A percentile compares a stretch with the other conserved stretches of the same genome.
phyloP scores from a whole-genome alignment of 2,797 vertebrate species.

The Eospalax fontanierii region DNA sequence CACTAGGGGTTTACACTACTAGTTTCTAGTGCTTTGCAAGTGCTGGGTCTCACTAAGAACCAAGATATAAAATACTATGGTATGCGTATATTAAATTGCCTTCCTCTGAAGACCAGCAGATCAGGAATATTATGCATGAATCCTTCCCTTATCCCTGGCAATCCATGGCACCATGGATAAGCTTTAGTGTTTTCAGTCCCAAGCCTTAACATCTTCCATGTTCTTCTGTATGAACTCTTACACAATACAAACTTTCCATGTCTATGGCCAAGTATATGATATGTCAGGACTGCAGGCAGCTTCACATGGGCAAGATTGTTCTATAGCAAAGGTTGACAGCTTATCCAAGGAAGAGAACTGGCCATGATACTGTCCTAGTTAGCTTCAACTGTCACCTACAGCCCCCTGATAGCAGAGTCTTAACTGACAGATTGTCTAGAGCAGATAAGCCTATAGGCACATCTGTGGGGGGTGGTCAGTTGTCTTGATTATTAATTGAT shows the following conservation, averaged over 20 bases:
- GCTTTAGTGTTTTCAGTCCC: not conserved
- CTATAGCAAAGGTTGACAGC: not conserved
- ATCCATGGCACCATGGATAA: not conserved
- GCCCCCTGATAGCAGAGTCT: not conserved
- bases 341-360: not conserved
- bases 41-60: not conserved
- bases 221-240: not conserved
- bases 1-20: not conserved
- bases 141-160: not conserved
- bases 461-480: not conserved
- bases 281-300: not conserved
- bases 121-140: not conserved
- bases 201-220: not conserved
- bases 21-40: conserved; percentile 28
- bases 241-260: not conserved
- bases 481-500: not conserved
- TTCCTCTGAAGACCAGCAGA: not conserved
- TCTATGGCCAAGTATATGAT: not conserved
- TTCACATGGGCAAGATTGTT: not conserved
- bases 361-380: not conserved
- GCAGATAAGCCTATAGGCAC: not conserved
- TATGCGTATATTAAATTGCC: conserved; percentile 16
- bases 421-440: not conserved
- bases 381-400: not conserved
- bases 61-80: not conserved